Conservation (phyloP, 2,888 invertebrate species). For the Limnephilus auricula region DNA sequence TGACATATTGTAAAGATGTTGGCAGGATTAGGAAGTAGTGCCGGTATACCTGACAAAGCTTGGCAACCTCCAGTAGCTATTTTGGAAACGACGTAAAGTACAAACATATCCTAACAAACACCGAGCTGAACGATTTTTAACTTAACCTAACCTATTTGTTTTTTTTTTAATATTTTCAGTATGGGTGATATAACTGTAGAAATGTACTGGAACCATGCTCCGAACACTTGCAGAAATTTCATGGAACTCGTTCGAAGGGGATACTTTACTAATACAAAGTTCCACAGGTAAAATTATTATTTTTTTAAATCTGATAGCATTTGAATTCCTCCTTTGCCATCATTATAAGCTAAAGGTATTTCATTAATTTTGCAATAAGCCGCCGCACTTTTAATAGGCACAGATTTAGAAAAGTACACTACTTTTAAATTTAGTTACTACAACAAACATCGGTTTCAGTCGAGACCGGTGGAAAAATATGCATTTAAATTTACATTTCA, state of each 20-base stretch:
- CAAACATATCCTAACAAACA: not conserved
- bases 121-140: not conserved
- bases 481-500: no score
- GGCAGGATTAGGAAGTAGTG: slow-evolving; percentile 70
- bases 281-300: slow-evolving; percentile 79
- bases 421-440: no score
- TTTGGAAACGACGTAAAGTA: slow-evolving; percentile 89
- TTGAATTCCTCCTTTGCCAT: no score
- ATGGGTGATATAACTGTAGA: slow-evolving; percentile 96
- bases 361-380: no score
- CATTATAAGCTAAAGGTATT: no score
- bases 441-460: no score
- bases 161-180: slow-evolving; percentile 74
- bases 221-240: slow-evolving; percentile 98
- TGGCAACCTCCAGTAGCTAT: slow-evolving; percentile 93
- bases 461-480: no score
- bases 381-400: no score
- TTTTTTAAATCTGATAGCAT: not conserved
- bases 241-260: slow-evolving; percentile 95
- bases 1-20: slow-evolving; percentile 47
- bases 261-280: slow-evolving; percentile 97
- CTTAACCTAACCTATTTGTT: not conserved
- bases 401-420: no score
- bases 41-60: slow-evolving; percentile 90
- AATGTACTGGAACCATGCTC: slow-evolving; percentile 99